Evolutionary conservation across 2,113 vertebrate species (phyloP).

Genomic region (Pelecanus crispus): DNA sequence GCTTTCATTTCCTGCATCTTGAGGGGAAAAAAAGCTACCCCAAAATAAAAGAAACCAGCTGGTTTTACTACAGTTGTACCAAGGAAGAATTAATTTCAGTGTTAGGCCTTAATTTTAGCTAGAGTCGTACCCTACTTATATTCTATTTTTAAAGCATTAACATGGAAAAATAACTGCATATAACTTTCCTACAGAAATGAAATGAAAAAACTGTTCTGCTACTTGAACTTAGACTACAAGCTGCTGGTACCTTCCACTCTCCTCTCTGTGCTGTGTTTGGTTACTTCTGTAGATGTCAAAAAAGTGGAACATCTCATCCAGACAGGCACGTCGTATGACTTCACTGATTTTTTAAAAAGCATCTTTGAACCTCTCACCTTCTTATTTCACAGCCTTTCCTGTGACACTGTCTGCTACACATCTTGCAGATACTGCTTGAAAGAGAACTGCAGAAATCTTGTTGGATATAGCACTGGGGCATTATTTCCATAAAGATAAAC

Average conservation of each 20-base stretch:
- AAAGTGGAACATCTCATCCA: background rate
- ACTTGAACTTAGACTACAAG: background rate
- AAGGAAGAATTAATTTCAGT: background rate
- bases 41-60: background rate
- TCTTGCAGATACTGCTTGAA: background rate
- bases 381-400: background rate
- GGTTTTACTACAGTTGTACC: background rate
- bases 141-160: background rate
- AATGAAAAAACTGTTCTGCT: background rate
- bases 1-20: background rate
- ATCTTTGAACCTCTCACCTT: background rate
- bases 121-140: background rate
- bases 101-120: background rate
- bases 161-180: background rate
- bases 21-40: background rate
- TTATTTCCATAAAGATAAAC: background rate
- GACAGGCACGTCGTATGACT: background rate
- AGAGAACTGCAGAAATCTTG: background rate
- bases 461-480: background rate
- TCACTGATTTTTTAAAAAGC: background rate
- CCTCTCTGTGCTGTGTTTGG: fast-evolving
- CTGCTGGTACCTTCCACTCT: background rate
- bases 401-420: background rate
- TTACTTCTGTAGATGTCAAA: background rate
- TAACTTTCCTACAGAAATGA: background rate